Percentiles rank a stretch among this genome's conserved stretches.
phyloP scores from a whole-genome alignment of 2,113 vertebrate species.

The Passer domesticus region DNA sequence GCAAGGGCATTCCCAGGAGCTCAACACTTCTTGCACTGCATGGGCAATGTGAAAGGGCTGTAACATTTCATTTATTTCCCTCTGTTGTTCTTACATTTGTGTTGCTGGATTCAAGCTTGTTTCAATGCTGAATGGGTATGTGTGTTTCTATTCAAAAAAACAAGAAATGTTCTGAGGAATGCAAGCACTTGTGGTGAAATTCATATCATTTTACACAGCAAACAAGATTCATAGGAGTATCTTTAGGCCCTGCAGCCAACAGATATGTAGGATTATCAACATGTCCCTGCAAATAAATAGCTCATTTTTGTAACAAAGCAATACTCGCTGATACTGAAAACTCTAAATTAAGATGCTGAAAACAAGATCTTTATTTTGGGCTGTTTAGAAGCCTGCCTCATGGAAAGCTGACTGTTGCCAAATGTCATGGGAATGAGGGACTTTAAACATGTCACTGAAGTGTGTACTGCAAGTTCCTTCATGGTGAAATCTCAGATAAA shows the following conservation, averaged over 20 bases:
- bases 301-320: neutral
- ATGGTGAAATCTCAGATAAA: neutral
- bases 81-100: neutral
- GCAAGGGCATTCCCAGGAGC: neutral
- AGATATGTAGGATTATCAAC: neutral
- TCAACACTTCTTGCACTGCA: neutral
- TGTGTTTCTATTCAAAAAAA: neutral
- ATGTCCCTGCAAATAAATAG: neutral
- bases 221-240: neutral
- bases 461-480: neutral
- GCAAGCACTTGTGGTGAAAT: neutral
- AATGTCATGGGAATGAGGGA: neutral
- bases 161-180: neutral
- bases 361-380: neutral
- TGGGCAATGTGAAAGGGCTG: neutral
- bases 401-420: neutral
- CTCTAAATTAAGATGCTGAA: neutral
- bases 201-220: rapidly evolving
- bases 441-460: neutral
- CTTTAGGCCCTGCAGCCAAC: neutral
- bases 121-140: neutral
- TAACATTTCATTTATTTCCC: neutral
- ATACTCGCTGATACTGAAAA: neutral
- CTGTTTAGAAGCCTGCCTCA: neutral
- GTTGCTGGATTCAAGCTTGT: neutral